Evolutionary conservation across 2,113 vertebrate species (phyloP).

Genomic region (Noturus placidus): DNA sequence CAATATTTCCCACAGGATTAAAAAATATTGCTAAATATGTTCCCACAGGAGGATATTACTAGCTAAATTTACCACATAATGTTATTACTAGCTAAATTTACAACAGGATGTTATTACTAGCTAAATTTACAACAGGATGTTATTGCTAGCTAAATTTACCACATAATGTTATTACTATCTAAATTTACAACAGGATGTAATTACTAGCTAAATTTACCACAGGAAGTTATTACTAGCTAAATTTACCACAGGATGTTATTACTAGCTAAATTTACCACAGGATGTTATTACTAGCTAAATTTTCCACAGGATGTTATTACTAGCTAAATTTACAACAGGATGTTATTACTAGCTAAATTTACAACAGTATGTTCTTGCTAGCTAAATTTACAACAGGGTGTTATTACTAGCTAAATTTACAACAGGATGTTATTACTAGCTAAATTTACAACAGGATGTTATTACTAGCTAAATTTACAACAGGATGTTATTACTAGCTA

Average conservation of each 20-base stretch:
- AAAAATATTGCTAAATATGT: no score
- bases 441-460: background rate
- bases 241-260: no score
- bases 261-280: background rate
- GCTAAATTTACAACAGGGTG: no score
- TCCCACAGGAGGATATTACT: background rate
- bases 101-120: background rate
- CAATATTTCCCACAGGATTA: background rate
- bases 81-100: background rate
- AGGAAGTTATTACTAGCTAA: background rate
- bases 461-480: background rate
- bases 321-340: background rate
- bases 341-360: no score
- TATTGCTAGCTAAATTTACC: background rate
- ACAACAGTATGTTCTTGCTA: no score
- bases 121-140: no score
- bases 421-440: background rate
- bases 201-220: background rate
- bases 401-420: background rate
- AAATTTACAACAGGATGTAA: background rate
- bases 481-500: background rate
- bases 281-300: background rate
- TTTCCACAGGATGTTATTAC: background rate
- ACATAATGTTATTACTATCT: background rate
- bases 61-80: background rate